A percentile compares a stretch with the other conserved stretches of the same genome.
Evolutionary conservation across 2,888 invertebrate species (phyloP).

Genomic region (Achlya flavicornis): DNA sequence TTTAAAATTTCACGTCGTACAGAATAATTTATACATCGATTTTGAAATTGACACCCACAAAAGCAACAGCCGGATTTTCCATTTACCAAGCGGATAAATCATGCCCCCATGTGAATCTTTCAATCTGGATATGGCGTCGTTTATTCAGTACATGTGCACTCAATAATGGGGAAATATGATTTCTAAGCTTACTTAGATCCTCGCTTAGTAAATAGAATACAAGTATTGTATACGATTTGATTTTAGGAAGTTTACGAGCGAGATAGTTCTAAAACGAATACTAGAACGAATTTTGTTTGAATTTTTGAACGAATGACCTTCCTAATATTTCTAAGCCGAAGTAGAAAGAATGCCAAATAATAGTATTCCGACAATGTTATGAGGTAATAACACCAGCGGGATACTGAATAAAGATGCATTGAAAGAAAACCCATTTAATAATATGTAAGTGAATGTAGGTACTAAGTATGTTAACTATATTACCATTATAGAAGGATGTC

Average conservation of each 20-base stretch:
- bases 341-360: neutral
- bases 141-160: slow-evolving; percentile 6
- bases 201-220: neutral
- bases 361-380: neutral
- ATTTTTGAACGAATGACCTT: too few species aligned
- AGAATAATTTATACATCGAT: slow-evolving; percentile 8
- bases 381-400: neutral
- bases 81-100: slow-evolving; percentile 5
- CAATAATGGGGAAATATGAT: neutral
- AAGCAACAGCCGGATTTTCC: slow-evolving; percentile 4
- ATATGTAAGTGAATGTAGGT: neutral
- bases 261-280: too few species aligned
- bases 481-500: slow-evolving; percentile 6
- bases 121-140: slow-evolving; percentile 8
- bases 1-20: neutral
- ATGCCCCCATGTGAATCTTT: slow-evolving; percentile 6
- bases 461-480: slow-evolving; percentile 8
- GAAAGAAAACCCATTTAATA: slow-evolving; percentile 8
- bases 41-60: slow-evolving; percentile 8
- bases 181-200: neutral
- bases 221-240: neutral
- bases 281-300: too few species aligned
- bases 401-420: slow-evolving; percentile 6
- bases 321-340: neutral
- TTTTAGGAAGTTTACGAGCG: neutral